Evolutionary conservation across 1,140 invertebrate genomes (phyloP).

Genomic region (Wasmannia auropunctata): DNA sequence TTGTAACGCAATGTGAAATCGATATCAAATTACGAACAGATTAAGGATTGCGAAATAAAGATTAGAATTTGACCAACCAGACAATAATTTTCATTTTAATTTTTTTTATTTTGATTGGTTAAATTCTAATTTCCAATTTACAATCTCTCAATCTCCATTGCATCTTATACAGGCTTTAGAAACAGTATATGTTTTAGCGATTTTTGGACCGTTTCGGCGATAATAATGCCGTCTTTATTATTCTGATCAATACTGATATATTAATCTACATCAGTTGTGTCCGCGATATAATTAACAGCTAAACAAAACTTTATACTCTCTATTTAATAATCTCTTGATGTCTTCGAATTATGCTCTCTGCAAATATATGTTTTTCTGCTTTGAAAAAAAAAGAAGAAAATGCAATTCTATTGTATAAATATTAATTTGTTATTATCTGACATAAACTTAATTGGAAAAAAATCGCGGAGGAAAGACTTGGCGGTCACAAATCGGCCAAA

Average conservation of each 20-base stretch:
- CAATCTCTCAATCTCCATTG: no score
- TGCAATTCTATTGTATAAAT: background rate
- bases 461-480: background rate
- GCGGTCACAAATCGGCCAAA: background rate
- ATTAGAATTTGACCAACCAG: no score
- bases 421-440: background rate
- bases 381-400: conserved; percentile 11
- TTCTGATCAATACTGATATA: background rate
- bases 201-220: no score
- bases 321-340: background rate
- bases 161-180: no score
- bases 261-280: background rate
- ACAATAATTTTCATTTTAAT: no score
- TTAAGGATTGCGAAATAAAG: no score
- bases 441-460: background rate
- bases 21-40: no score
- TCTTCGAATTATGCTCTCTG: no score
- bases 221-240: background rate
- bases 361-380: background rate
- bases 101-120: no score
- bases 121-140: no score
- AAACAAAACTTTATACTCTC: conserved; percentile 5
- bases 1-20: background rate
- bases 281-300: background rate
- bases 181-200: no score